Percentiles rank a stretch among this genome's conserved stretches.
phyloP scores from a whole-genome alignment of 1,140 invertebrate genomes.

The Galleria mellonella region DNA sequence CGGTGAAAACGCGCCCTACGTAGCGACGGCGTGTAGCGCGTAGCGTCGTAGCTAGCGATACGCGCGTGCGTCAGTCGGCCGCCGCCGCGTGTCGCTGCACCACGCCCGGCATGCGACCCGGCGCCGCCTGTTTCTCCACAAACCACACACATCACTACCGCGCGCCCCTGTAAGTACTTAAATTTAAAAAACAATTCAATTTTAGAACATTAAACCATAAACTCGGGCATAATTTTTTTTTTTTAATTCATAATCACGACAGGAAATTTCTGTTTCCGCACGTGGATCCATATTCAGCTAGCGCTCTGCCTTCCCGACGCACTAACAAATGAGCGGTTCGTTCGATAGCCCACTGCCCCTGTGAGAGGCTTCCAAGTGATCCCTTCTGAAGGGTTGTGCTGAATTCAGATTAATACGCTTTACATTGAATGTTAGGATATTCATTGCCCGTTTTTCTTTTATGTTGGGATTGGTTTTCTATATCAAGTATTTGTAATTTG shows the following conservation, averaged over 20 bases:
- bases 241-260: slow-evolving; percentile 39
- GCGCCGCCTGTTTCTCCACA: slow-evolving; percentile 13
- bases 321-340: slow-evolving; percentile 63
- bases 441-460: slow-evolving; percentile 1
- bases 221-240: neutral
- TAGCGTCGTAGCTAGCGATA: slow-evolving; percentile 24
- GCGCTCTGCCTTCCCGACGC: slow-evolving; percentile 42
- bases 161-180: slow-evolving; percentile 63
- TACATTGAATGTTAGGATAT: slow-evolving; percentile 21
- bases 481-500: too few species aligned
- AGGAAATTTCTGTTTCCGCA: slow-evolving; percentile 43
- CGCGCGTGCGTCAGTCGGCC: slow-evolving; percentile 54
- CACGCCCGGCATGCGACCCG: slow-evolving; percentile 43
- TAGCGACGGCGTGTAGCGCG: slow-evolving; percentile 31
- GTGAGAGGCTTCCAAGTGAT: slow-evolving; percentile 55
- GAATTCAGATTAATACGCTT: slow-evolving; percentile 44
- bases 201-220: neutral
- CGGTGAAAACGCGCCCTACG: slow-evolving; percentile 32
- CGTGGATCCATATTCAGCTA: slow-evolving; percentile 49
- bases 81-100: slow-evolving; percentile 40
- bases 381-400: slow-evolving; percentile 57
- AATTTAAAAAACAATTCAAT: neutral
- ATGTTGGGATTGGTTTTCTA: neutral
- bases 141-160: slow-evolving; percentile 34
- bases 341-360: slow-evolving; percentile 73